phyloP scores from a whole-genome alignment of 2,113 vertebrate species.

The Clarias magur region DNA sequence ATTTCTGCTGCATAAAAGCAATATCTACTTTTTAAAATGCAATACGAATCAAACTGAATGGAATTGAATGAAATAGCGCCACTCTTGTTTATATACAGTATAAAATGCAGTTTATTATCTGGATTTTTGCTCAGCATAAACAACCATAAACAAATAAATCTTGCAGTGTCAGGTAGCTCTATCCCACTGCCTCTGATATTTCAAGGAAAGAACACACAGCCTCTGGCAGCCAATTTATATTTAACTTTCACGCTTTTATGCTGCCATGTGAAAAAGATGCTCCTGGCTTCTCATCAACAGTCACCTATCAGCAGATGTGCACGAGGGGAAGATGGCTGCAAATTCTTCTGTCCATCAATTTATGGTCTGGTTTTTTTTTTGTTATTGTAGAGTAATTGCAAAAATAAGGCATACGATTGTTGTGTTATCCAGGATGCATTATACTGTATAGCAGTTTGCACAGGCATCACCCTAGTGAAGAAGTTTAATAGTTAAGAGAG shows the following conservation, averaged over 20 bases:
- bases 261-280: conserved; percentile 48
- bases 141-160: neutral
- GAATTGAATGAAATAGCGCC: neutral
- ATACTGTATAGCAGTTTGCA: too few relatives aligned
- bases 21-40: neutral
- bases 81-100: neutral
- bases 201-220: conserved; percentile 39
- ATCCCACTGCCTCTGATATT: conserved; percentile 31
- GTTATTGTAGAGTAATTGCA: neutral
- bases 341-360: neutral
- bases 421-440: neutral
- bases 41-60: neutral
- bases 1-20: neutral
- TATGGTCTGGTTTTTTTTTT: neutral
- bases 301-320: conserved; percentile 31
- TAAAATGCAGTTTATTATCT: neutral
- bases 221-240: conserved; percentile 57
- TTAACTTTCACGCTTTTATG: conserved; percentile 50
- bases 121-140: neutral
- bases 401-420: neutral
- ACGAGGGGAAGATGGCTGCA: conserved; percentile 23
- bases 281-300: conserved; percentile 50
- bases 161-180: conserved; percentile 1
- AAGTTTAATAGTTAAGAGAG: neutral
- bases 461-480: neutral